Evolutionary conservation across 2,888 invertebrate species (phyloP), one percentile per base, ranked within the genome.

Genomic region (Nasonovia ribisnigri): DNA sequence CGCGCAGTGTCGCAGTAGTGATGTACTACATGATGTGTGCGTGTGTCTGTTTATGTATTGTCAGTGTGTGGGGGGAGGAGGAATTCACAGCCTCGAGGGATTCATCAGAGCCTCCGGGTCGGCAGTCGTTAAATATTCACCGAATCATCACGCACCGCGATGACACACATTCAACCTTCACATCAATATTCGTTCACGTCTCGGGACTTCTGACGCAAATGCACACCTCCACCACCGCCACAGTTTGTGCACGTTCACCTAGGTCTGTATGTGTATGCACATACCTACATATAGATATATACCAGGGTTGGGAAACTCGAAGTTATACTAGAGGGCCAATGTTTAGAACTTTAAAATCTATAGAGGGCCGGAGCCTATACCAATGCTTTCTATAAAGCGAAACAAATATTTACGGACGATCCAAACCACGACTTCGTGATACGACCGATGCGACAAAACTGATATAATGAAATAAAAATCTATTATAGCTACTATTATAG

Each of bases 51-150:
- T 86, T 29, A 13, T 86, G 43, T 13, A 43, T 46, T 46, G 29
- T 29, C 20, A 10, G 46, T 46, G 26, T 48, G 48, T 6, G 8
- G 24, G 51, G 54, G 54, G 26, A 5, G 54, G 16, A 36, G 57
- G 29, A 3, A 10, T 5, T 51, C 8, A 87, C 57, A 16, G n/a
- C 88, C 24, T 26, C 42, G 36, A 5, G 36, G 42, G 87, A 51
- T 29, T 29, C 86, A 86, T 57, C 6, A 11, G 24, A 88, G 13
- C 77, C 77, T 77, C 36, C 10, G 48, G 48, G 24, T 16, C 13
- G 16, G 48, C n/a, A 57, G 57, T 91, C 60, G 92, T 92, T 92
- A 92, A 91, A 92, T 60, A 92, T 92, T 92, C 92, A 92, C 29
- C 86, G 92, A 92, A 92, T 92, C 86, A 43, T 87, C 92, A 60